Evolutionary conservation across 1,140 invertebrate genomes (phyloP), one percentile per base, ranked within the genome.

Genomic region (Ceratoteleas bidentatus): DNA sequence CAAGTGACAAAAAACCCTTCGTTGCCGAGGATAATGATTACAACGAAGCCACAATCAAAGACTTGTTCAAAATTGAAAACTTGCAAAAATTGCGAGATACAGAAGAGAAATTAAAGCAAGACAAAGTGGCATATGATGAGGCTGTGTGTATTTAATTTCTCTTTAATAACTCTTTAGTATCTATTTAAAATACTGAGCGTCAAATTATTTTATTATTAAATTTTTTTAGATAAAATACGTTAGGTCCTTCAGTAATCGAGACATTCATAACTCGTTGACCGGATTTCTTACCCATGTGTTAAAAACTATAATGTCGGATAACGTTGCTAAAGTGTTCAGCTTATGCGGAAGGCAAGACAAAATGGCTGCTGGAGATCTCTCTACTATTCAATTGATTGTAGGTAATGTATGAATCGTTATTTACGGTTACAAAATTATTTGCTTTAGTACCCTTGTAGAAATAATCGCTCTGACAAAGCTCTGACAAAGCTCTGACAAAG

Each of bases 191-290:
- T n/a, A n/a, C n/a, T n/a, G n/a, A n/a, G n/a, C n/a, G n/a, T n/a
- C n/a, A 24, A 24, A 24, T 24, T 24, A 24, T 24, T n/a, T 24
- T 4, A 24, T 4, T 24, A 2, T 24, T 24, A 1, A 24, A 2
- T 2, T 43, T 43, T 43, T 43, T 43, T 43, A 43, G 40, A 43
- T 10, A n/a, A 43, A 43, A 43, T 43, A 43, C n/a, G 40, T 43
- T 43, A 9, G n/a, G n/a, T 10, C 9, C 40, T 6, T 43, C 2
- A n/a, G 6, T n/a, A 43, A 43, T 43, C 40, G 9, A 43, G 40
- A 9, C 40, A 43, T 2, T 1, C 40, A 43, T 2, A 43, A 43
- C 9, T 10, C 40, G n/a, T 10, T 1, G 40, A 43, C 9, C 40
- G n/a, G 40, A 9, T 43, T 43, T 24, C 24, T 24, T 24, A 24